Evolutionary conservation across 2,797 vertebrate species (phyloP), one percentile per base, ranked within the genome.

Genomic region (Gymnothorax reevesii): DNA sequence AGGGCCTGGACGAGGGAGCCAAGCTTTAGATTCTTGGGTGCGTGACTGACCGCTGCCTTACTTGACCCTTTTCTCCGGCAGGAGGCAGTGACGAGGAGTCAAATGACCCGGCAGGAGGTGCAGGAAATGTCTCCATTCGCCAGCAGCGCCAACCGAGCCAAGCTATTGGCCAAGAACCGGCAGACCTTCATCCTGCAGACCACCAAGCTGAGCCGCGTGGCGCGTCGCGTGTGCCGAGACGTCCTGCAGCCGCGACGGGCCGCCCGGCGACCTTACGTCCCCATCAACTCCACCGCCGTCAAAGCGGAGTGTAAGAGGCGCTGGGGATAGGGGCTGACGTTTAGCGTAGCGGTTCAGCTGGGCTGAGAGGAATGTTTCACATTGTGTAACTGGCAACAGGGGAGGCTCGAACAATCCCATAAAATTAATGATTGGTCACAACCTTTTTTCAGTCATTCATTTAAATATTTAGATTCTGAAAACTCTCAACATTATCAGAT

Each of bases 171-270:
- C 80, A 99, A 99, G 92, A 99, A 99, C 92, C 95, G 98, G 0
- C 98, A 99, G 91, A 98, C 97, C 0, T 98, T 99, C 91, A 97
- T 98, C 87, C 95, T 98, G 79, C 98, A 98, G 92, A 98, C 98
- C 90, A 98, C 97, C 66, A 98, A 97, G 89, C 95, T 99, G 87
- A 98, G 98, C 13, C 97, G 97, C 85, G 94, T 98, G 0, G 97
- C 98, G 7, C 95, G 98, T 0, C 95, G 98, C 4, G 97, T 98
- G 88, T 98, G 98, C 87, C 95, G 97, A 75, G 98, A 98, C 90
- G 97, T 99, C 80, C 92, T 99, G 89, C 98, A 98, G 94, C 97
- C 98, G 0, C 96, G 97, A 0, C 95, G 97, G 0, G 98, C 98
- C 0, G 98, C 98, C 0, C 96, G 98, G 0, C 94, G 97, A 3